These are phyloP conservation scores for Enteromius viviparus DNA, from an alignment of 2,797 vertebrate genomes.

Conservation along the genomic window DNA sequence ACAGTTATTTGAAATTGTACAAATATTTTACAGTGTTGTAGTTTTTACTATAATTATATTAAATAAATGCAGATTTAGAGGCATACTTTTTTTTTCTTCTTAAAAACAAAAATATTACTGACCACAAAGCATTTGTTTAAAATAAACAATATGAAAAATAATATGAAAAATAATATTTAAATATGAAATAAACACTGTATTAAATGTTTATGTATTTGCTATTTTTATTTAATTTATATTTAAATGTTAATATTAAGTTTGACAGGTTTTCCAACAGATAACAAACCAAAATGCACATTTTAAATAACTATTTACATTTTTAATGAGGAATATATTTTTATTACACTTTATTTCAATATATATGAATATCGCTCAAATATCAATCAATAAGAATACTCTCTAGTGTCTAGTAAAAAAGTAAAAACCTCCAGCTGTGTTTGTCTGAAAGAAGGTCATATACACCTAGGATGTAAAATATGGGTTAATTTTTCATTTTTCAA, in stretches of 20 bases:
- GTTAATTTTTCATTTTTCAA: too few relatives aligned
- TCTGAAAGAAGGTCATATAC: too few relatives aligned
- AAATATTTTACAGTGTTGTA: neutral
- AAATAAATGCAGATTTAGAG: neutral
- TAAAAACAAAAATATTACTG: neutral
- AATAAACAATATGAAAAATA: too few relatives aligned
- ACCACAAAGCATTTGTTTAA: neutral
- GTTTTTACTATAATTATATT: neutral
- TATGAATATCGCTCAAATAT: neutral
- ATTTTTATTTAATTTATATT: neutral
- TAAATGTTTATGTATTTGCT: neutral
- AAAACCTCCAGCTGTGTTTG: too few relatives aligned
- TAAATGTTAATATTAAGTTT: neutral
- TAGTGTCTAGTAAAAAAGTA: neutral
- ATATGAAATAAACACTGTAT: neutral
- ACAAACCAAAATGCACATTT: too few relatives aligned
- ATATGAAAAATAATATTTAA: too few relatives aligned
- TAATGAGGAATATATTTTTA: neutral
- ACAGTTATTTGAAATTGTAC: too few relatives aligned
- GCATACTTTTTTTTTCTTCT: neutral
- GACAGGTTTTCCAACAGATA: neutral
- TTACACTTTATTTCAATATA: neutral
- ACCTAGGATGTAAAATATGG: too few relatives aligned
- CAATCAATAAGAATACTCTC: neutral
- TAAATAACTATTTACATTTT: too few relatives aligned